These are phyloP conservation scores for Strigamia crassipes DNA, from an alignment of 2,888 invertebrate species.

Conservation along the genomic window DNA sequence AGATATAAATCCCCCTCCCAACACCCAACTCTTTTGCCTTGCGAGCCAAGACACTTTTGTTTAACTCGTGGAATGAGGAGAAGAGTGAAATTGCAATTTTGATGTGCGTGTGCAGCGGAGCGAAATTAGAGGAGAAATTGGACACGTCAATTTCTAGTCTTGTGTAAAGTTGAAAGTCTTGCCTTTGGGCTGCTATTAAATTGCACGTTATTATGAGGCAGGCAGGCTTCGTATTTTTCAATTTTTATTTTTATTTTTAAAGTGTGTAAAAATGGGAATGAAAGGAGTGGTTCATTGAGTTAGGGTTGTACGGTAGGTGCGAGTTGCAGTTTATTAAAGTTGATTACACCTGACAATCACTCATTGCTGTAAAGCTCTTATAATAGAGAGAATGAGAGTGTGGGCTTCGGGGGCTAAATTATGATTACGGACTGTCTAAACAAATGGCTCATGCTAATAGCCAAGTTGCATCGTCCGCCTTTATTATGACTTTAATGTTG, in stretches of 20 bases:
- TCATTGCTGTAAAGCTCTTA: constrained; percentile 16
- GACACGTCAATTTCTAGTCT: constrained; percentile 26
- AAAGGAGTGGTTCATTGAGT: constrained; percentile 32
- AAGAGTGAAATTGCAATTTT: constrained; percentile 38
- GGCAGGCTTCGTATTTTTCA: background rate
- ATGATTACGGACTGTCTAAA: constrained; percentile 37
- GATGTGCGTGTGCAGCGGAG: constrained; percentile 18
- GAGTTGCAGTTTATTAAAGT: constrained; percentile 31
- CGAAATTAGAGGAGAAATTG: constrained; percentile 40
- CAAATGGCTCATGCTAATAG: constrained; percentile 37
- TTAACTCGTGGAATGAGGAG: background rate
- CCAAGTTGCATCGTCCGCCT: background rate
- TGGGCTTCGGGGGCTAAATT: background rate
- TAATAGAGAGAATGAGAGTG: background rate
- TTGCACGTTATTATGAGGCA: constrained; percentile 32
- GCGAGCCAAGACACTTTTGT: background rate
- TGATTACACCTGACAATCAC: constrained; percentile 42
- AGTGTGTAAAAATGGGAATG: background rate
- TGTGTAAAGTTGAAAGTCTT: constrained; percentile 24
- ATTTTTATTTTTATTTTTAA: background rate
- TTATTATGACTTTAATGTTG: constrained; percentile 20
- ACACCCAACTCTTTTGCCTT: background rate
- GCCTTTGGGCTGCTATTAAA: constrained; percentile 8
- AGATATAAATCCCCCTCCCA: constrained; percentile 19
- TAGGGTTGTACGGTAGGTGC: background rate